Evolutionary conservation across 2,797 vertebrate genomes (phyloP), one percentile per base, ranked within the genome.

Genomic region (Coranthus polyacanthus): DNA sequence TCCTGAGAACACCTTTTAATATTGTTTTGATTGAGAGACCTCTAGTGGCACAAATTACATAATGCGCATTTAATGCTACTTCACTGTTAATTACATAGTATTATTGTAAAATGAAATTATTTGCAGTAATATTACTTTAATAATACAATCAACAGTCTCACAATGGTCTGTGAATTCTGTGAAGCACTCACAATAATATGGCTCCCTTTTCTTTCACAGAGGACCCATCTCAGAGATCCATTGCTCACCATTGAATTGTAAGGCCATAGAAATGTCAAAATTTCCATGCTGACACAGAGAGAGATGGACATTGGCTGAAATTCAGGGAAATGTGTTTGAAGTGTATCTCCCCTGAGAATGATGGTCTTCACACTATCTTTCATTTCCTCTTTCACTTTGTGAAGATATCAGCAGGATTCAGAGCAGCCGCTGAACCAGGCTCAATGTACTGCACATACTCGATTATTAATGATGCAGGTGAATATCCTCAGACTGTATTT

Each of bases 181-280:
- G n/a, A 70, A 58, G 22, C 56, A 38, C 24, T 21, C n/a, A 6
- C 8, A 45, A 9, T 54, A 55, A 26, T 13, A 43, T 34, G 47
- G 12, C 51, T 21, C 15, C 36, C 13, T 16, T 41, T 52, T 46
- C 53, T 21, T 70, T 43, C 45, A 39, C 29, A 42, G 47, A 50
- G 29, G 22, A 66, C 5, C 4, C 4, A 51, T 39, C 62, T 83
- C 75, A 74, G 71, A 89, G 64, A 72, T 55, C 66, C 16, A n/a
- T 10, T 20, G 67, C 55, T 59, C 70, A 50, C 22, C 38, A 74
- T 67, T 82, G 82, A 88, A 90, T 87, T 82, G 68, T 72, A 78
- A 89, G 72, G 62, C 68, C 43, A 49, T 37, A 78, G 72, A 93
- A 93, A 93, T 93, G 91, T 92, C 91, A 92, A 87, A 83, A 93